Evolutionary conservation across 2,888 invertebrate species (phyloP), one percentile per base, ranked within the genome.

Genomic region (Ceramica pisi): DNA sequence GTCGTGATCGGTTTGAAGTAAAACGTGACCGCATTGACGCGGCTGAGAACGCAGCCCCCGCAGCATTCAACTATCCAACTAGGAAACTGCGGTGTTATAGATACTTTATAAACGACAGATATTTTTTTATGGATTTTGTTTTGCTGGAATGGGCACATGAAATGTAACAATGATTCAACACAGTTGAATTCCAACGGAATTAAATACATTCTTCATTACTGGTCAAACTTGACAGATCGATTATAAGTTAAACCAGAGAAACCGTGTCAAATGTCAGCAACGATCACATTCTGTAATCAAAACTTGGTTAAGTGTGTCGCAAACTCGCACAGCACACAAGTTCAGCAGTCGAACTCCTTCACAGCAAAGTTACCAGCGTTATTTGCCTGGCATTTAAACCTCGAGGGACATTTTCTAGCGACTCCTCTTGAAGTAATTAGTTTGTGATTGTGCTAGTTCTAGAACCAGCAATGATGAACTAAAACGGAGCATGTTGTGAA

Each of bases 401-500:
- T 55, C 53, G 41, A 31, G 59, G 48, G 67, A 80, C 53, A 61
- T 65, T 23, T 64, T 67, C 66, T 55, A 60, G 46, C 31, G 38
- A 48, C 35, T 61, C 61, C 53, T 62, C 73, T 31, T 5, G 31
- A 9, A 69, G 59, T 67, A 80, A 82, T 79, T 79, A 80, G 80
- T 80, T 73, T 38, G 53, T 67, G 59, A 83, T 70, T 68, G 71
- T 65, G 67, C 72, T 83, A 83, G 75, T 79, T 77, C 65, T 78
- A 75, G 78, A 82, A 78, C 74, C 75, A 78, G 57, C 83, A 76
- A 73, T 81, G 83, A 69, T 78, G 80, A 78, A 85, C 86, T 83
- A 85, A 85, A 85, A 87, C 74, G 70, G 75, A 81, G 78, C 83
- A 81, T 86, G 82, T 91, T 90, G 92, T 91, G 91, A 91, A 91